These are phyloP conservation scores for Lichenostomus cassidix DNA, from an alignment of 2,113 vertebrate species.

Conservation along the genomic window DNA sequence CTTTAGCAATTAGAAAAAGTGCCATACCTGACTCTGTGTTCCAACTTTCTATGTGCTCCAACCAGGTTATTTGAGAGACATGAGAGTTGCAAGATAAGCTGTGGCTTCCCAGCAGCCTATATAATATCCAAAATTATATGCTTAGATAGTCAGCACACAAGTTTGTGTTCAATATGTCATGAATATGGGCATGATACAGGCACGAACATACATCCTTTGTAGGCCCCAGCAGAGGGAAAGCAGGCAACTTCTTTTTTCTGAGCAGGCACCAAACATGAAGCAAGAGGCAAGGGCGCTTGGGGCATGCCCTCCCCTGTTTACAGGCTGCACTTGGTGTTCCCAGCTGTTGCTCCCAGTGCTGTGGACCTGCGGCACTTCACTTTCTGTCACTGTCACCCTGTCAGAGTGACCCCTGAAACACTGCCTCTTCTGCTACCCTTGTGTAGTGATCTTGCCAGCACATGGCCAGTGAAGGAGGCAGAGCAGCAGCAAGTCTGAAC, in stretches of 20 bases:
- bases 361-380: neutral
- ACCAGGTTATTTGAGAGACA: neutral
- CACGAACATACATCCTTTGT: neutral
- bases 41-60: neutral
- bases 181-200: neutral
- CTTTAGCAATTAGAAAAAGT: conserved; percentile 58
- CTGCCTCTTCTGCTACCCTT: neutral
- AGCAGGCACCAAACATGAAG: neutral
- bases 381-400: neutral
- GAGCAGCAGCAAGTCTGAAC: neutral
- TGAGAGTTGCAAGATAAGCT: conserved; percentile 15
- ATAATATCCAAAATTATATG: conserved; percentile 39
- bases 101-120: conserved; percentile 30
- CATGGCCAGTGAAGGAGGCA: neutral
- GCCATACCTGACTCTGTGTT: conserved; percentile 30
- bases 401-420: neutral
- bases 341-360: neutral
- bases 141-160: neutral
- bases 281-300: rapidly evolving
- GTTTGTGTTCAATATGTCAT: neutral
- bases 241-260: neutral
- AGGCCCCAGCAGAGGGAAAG: neutral
- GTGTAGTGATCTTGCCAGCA: neutral
- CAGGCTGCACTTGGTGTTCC: neutral
- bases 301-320: neutral